Percentiles rank a stretch among this genome's conserved stretches.
Conservation (phyloP, 2,797 vertebrate species). For the Neosalanx taihuensis region DNA sequence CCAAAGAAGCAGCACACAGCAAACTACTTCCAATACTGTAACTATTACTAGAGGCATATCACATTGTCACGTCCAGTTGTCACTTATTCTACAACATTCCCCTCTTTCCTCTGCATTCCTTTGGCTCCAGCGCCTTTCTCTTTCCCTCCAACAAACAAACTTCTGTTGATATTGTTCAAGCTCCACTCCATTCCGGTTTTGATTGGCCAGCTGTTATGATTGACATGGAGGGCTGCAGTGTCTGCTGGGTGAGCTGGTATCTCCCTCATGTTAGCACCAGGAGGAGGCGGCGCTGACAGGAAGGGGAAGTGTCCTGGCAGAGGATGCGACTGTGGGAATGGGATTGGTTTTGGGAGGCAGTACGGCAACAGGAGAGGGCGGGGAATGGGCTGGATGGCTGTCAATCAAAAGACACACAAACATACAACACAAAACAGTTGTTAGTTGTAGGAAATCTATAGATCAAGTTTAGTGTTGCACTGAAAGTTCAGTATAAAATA, state of each 20-base stretch:
- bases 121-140: slow-evolving; percentile 19
- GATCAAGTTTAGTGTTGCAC: background rate
- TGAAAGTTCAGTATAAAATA: background rate
- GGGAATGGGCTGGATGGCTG: slow-evolving; percentile 57
- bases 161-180: slow-evolving; percentile 37
- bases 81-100: slow-evolving; percentile 24
- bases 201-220: slow-evolving; percentile 36
- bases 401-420: slow-evolving; percentile 32
- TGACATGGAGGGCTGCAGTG: slow-evolving; percentile 31
- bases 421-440: background rate
- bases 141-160: slow-evolving; percentile 31
- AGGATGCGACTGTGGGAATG: slow-evolving; percentile 39
- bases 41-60: too few relatives aligned
- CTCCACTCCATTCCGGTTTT: slow-evolving; percentile 47
- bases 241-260: slow-evolving; percentile 34
- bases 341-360: slow-evolving; percentile 63
- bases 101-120: slow-evolving; percentile 29
- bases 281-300: slow-evolving; percentile 37
- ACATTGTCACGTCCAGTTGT: background rate
- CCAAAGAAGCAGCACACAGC: background rate
- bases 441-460: too few relatives aligned
- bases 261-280: slow-evolving; percentile 46
- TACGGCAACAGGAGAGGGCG: slow-evolving; percentile 64
- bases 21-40: background rate
- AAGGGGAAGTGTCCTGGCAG: slow-evolving; percentile 51